These are phyloP conservation scores for Trogon melanurus DNA, from an alignment of 2,113 vertebrate species.

Conservation along the genomic window DNA sequence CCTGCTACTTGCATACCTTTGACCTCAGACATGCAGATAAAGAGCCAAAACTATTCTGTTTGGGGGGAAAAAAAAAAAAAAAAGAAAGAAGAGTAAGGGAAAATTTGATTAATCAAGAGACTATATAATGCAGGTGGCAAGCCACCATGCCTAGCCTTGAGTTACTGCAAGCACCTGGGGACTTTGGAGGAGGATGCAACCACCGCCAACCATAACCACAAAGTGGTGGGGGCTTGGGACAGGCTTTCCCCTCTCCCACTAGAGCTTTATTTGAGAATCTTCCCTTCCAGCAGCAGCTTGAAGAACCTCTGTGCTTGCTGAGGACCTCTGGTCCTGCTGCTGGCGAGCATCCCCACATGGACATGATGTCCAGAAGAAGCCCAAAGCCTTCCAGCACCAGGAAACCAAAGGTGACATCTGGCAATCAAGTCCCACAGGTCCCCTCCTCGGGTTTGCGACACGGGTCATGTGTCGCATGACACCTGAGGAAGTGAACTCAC, in stretches of 20 bases:
- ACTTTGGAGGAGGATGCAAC: not conserved
- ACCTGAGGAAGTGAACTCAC: not conserved
- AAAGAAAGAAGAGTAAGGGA: not conserved
- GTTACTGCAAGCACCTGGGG: not conserved
- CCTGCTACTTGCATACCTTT: not conserved
- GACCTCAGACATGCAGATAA: not conserved
- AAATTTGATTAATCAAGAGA: not conserved
- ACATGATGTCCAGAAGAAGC: not conserved
- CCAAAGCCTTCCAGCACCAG: not conserved
- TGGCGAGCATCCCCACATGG: not conserved
- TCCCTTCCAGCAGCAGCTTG: not conserved
- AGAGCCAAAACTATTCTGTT: not conserved
- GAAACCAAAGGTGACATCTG: not conserved
- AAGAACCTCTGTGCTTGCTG: not conserved
- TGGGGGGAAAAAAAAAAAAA: not conserved
- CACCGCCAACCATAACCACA: not conserved
- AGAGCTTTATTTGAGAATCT: not conserved
- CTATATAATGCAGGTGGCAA: not conserved
- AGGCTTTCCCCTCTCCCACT: not conserved
- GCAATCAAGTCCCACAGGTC: not conserved
- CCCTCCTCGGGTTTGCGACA: rapidly evolving
- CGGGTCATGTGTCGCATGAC: too few species aligned
- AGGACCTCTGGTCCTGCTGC: not conserved
- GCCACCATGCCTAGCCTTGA: not conserved
- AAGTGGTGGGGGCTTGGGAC: not conserved